Conservation (phyloP, 2,113 vertebrate species). For the Panthera tigris region DNA sequence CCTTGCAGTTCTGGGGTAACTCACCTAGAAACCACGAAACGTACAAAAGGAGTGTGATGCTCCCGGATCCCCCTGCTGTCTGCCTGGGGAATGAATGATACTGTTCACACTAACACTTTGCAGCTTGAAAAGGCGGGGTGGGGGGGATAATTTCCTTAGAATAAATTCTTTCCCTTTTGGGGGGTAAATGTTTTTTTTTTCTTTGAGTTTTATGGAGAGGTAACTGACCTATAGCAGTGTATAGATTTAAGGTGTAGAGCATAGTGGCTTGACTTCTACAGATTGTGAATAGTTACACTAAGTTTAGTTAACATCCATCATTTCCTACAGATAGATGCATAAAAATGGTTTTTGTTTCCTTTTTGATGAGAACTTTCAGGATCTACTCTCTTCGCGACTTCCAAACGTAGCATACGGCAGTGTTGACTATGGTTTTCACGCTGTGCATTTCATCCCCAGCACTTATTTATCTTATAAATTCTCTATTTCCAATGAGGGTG, state of each 20-base stretch:
- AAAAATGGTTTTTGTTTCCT: not conserved
- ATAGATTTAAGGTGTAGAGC: not conserved
- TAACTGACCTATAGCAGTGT: not conserved
- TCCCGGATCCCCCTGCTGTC: accelerated
- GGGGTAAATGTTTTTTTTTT: not conserved
- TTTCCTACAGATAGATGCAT: not conserved
- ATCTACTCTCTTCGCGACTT: not conserved
- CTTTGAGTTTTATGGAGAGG: not conserved
- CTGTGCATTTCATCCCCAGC: not conserved
- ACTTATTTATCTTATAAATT: not conserved
- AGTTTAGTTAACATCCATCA: not conserved
- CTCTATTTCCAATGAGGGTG: not conserved
- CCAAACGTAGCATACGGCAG: not conserved
- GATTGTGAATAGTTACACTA: not conserved
- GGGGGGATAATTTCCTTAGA: not conserved
- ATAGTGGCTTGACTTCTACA: not conserved
- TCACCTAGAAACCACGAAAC: conserved; percentile 85
- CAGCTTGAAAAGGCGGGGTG: not conserved
- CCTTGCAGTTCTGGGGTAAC: conserved; percentile 91
- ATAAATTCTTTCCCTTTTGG: not conserved
- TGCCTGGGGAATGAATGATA: accelerated
- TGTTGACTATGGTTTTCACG: not conserved
- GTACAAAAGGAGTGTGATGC: accelerated
- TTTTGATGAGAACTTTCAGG: not conserved
- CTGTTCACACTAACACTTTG: accelerated